These are phyloP conservation scores for Acleris holmiana DNA, from an alignment of 2,888 invertebrate genomes.

Conservation along the genomic window DNA sequence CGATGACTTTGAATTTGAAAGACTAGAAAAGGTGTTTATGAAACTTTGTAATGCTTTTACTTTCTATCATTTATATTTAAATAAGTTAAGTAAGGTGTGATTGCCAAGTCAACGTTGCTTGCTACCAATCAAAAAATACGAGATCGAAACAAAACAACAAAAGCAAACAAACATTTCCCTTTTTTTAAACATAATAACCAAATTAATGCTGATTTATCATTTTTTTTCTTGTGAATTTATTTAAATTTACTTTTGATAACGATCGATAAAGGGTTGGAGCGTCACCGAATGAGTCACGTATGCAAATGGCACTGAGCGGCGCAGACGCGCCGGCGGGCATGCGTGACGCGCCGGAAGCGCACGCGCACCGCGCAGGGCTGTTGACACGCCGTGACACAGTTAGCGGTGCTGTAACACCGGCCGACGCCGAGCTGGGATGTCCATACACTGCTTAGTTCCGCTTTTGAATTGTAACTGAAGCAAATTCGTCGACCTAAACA, in stretches of 20 bases:
- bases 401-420: slow-evolving; percentile 28
- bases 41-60: slow-evolving; percentile 6
- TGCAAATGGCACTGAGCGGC: slow-evolving; percentile 31
- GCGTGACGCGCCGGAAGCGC: slow-evolving; percentile 27
- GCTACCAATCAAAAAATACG: too few species aligned
- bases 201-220: too few species aligned
- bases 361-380: slow-evolving; percentile 28
- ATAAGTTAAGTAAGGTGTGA: too few species aligned
- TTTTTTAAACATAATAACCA: too few species aligned
- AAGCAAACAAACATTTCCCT: too few species aligned
- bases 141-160: too few species aligned
- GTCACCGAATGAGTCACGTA: slow-evolving; percentile 27
- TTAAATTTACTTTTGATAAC: background rate
- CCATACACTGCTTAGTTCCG: too few species aligned
- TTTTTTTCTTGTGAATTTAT: too few species aligned
- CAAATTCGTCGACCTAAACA: too few species aligned
- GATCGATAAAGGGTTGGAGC: background rate
- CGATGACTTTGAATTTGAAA: slow-evolving; percentile 19
- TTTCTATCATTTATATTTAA: background rate
- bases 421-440: slow-evolving; percentile 15
- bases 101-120: too few species aligned
- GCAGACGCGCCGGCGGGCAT: slow-evolving; percentile 27
- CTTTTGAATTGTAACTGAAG: too few species aligned
- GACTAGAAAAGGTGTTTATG: slow-evolving; percentile 26
- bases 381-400: slow-evolving; percentile 29